Base-by-base conservation (phyloP, 2,797 vertebrate genomes). In the Phrynocephalus forsythii region DNA sequence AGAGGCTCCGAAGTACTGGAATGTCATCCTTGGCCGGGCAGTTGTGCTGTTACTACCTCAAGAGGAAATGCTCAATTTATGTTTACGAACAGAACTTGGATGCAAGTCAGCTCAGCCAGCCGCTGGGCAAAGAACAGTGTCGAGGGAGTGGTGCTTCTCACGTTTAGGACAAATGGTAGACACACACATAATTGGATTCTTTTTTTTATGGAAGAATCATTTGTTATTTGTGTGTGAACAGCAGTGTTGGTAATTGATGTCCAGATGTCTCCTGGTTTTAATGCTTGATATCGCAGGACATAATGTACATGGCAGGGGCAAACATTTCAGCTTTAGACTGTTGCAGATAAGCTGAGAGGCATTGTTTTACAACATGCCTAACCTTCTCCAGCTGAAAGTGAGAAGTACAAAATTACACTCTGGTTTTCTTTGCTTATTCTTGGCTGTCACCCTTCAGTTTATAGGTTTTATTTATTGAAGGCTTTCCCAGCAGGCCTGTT, bases 31-130 rank as follows among this genome's bases (percentile, higher is more conserved):
- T 85, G 88, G 83, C 85, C 85, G 83, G 73, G 79, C 87, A 87
- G 82, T 60, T 90, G 82, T 28, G 75, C 85, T 91, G 83, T 81
- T 86, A 86, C 79, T 33, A 90, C 67, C 24, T 26, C 4, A 38
- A 18, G 44, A 92, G 73, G 7, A 92, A 91, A 89, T 66, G 33
- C 20, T 1, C 89, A 63, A 87, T 94, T 93, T 79, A 67, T 91
- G 52, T 90, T 88, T 89, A 77, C 78, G 83, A 48, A 88, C 67
- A 90, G 79, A 90, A 84, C 85, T 75, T 6, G 0, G 69, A 91
- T 33, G 82, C 33, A 84, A n/a, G 26, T 86, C 82, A 79, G 73
- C 76, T 93, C 87, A 83, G 81, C 85, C 87, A 69, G 75, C 73
- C 9, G 71, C 75, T 56, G 66, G 66, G 81, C 87, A 81, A 68